Percentiles rank a stretch among this genome's conserved stretches.
Evolutionary conservation across 2,888 invertebrate species (phyloP).

Genomic region (Trichopoda pennipes): DNA sequence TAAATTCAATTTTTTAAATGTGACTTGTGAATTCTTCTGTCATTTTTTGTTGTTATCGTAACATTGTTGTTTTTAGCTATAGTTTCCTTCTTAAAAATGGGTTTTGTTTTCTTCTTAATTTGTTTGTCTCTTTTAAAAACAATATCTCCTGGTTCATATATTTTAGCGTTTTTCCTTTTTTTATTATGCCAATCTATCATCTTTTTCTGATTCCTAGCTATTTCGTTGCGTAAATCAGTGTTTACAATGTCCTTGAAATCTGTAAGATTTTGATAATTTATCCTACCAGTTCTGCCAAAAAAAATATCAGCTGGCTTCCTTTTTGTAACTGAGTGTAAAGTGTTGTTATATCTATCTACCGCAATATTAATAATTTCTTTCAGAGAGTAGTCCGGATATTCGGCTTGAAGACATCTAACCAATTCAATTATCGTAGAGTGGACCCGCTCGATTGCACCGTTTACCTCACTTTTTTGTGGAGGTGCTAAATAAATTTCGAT

Average conservation of each 20-base stretch:
- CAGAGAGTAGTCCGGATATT: constrained; percentile 25
- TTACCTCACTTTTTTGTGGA: constrained; percentile 65
- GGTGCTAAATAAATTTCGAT: constrained; percentile 62
- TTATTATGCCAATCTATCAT: constrained; percentile 4
- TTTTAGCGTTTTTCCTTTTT: constrained; percentile 12
- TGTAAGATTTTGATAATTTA: constrained; percentile 19
- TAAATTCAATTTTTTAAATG: neutral
- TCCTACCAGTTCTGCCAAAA: neutral
- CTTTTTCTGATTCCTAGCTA: constrained; percentile 25
- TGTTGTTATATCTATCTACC: constrained; percentile 68
- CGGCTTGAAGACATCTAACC: constrained; percentile 58
- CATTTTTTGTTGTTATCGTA: neutral
- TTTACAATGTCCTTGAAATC: neutral
- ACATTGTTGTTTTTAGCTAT: neutral
- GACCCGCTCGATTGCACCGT: constrained; percentile 62
- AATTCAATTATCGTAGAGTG: constrained; percentile 68
- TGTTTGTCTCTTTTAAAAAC: neutral
- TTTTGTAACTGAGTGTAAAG: constrained; percentile 62
- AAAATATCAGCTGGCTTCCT: constrained; percentile 25
- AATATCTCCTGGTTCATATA: neutral
- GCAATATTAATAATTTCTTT: constrained; percentile 47
- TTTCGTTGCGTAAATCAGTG: constrained; percentile 11
- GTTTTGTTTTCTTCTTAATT: neutral
- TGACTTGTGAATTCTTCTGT: neutral
- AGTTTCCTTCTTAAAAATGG: neutral